These are phyloP conservation scores for Steatocranus sp. DNA, from an alignment of 2,797 vertebrate species.

Conservation along the genomic window DNA sequence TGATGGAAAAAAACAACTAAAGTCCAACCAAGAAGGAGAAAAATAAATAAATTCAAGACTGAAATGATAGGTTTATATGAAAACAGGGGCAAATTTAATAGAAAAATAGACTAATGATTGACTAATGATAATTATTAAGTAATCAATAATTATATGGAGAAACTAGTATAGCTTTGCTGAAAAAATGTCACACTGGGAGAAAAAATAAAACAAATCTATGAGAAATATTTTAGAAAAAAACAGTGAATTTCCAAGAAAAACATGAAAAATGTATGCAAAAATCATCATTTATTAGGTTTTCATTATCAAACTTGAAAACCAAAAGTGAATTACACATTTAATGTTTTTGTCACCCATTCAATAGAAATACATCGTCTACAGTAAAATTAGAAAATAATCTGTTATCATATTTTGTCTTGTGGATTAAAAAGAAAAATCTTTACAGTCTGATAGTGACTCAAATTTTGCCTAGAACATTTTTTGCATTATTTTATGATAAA, in stretches of 20 bases:
- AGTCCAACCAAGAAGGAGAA: neutral
- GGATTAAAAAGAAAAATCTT: neutral
- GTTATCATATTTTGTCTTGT: neutral
- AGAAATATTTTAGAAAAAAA: neutral
- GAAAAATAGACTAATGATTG: neutral
- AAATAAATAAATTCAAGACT: neutral
- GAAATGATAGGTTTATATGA: neutral
- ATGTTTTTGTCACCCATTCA: neutral
- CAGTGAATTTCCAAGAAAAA: neutral
- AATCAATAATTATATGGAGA: neutral
- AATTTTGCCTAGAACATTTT: neutral
- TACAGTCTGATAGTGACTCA: neutral
- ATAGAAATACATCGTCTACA: neutral
- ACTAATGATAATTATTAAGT: neutral
- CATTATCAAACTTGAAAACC: neutral
- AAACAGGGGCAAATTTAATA: neutral
- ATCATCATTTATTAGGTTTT: neutral
- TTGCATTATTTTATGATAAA: neutral
- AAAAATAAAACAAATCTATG: neutral
- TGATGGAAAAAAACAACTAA: neutral
- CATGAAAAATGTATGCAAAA: neutral
- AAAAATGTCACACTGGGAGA: neutral
- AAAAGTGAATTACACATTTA: neutral
- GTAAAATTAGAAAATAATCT: neutral
- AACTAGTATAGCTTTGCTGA: neutral